Evolutionary conservation across 2,888 invertebrate species (phyloP).

Genomic region (Apamea epomidion): DNA sequence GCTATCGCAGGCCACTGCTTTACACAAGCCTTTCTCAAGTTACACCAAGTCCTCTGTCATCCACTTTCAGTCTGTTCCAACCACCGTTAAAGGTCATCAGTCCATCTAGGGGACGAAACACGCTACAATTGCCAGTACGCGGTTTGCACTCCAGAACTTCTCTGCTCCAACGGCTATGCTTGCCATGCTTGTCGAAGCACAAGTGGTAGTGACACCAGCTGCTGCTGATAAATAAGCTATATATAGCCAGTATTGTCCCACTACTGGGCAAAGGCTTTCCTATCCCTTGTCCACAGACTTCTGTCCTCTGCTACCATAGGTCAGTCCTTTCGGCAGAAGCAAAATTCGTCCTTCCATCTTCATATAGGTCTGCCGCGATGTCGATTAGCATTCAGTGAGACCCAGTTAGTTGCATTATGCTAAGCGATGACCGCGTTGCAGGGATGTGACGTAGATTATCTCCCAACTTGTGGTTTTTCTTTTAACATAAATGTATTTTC

Average conservation of each 20-base stretch:
- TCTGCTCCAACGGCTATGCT: not conserved
- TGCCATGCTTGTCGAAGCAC: too few relatives aligned
- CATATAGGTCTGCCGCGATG: too few relatives aligned
- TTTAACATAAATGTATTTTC: not conserved
- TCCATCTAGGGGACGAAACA: too few relatives aligned
- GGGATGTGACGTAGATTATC: not conserved
- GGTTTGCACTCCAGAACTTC: not conserved
- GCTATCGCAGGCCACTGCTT: too few relatives aligned
- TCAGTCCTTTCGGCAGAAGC: not conserved
- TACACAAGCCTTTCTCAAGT: too few relatives aligned
- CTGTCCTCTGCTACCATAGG: not conserved
- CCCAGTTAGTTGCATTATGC: not conserved
- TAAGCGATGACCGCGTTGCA: not conserved
- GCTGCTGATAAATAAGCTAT: not conserved
- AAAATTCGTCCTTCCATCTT: not conserved
- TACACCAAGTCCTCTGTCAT: too few relatives aligned
- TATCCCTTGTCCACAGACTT: not conserved
- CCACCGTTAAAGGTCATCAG: too few relatives aligned
- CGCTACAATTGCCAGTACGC: too few relatives aligned
- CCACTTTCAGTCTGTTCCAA: too few relatives aligned
- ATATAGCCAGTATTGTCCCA: not conserved
- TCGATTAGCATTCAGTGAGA: not conserved
- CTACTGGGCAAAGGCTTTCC: not conserved
- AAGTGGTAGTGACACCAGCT: not conserved
- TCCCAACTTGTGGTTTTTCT: not conserved